Base-by-base conservation (phyloP, 2,797 vertebrate species). In the Takifugu rubripes region DNA sequence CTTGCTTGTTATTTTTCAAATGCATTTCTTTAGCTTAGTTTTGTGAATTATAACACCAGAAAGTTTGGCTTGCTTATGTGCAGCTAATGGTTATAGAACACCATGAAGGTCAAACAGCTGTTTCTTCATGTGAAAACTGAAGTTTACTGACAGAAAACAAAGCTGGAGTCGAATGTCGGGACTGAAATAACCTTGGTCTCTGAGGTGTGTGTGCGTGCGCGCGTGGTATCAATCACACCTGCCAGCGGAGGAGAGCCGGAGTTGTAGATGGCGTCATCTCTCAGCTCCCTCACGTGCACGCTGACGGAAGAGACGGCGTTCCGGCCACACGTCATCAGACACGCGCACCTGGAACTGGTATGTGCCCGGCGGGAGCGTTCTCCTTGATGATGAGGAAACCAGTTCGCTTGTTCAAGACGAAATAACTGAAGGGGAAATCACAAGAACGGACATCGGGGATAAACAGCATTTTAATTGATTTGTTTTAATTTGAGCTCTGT, bases 271-370 rank as follows among this genome's bases (percentile, higher is more conserved):
- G 91, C 91, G 57, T 95, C 94, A 0, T 92, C 91, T 40, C 89
- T 88, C 68, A 96, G 82, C 67, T 95, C 93, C 81, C 84, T 88
- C 25, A 96, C 90, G 1, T 93, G 84, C 46, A 95, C 92, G 0
- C 84, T 86, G 40, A 95, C 87, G 7, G 85, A 87, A 57, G 93
- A 95, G 54, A 93, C 29, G 6, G 88, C 92, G 46, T 96, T 96
- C 95, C 5, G 93, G 92, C 93, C 95, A 97, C 54, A 95, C 72
- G n/a, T 90, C 93, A 69, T 96, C 94, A 3, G 93, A 93, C 67
- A 97, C 93, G 17, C 90, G 90, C 43, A 96, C 87, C 83, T 90
- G 90, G 73, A 96, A 91, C 61, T 92, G 87, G 64, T 94, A 93
- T 61, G 67, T 87, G 54, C 93, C 94, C 0, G 91, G 83, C 10